Evolutionary conservation across 2,113 vertebrate genomes (phyloP).

Genomic region (Podilymbus podiceps): DNA sequence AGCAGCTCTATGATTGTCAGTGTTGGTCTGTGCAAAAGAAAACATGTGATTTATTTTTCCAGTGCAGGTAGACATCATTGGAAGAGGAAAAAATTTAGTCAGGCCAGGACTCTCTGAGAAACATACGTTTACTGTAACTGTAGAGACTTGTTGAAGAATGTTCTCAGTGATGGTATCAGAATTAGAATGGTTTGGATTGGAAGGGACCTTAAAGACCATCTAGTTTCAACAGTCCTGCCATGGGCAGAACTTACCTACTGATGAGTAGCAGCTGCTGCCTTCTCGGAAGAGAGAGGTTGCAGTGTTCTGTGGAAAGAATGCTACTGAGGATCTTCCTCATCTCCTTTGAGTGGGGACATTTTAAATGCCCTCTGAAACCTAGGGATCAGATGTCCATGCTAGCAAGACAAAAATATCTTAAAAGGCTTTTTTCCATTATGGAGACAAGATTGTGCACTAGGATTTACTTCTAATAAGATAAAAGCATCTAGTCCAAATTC

Average conservation of each 20-base stretch:
- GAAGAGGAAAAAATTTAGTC: background rate
- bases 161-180: background rate
- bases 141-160: background rate
- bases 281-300: background rate
- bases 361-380: background rate
- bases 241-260: background rate
- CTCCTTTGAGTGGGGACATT: background rate
- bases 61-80: background rate
- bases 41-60: background rate
- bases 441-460: background rate
- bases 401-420: background rate
- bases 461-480: slow-evolving; percentile 1
- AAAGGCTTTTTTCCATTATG: background rate
- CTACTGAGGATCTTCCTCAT: background rate
- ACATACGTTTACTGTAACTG: background rate
- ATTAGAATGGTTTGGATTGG: background rate
- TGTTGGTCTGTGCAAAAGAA: background rate
- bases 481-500: background rate
- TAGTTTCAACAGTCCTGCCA: background rate
- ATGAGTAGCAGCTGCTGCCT: background rate
- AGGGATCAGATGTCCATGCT: background rate
- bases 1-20: background rate
- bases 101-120: background rate
- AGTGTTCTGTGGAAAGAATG: background rate
- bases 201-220: background rate